These are phyloP conservation scores for Diadophis punctatus DNA, from an alignment of 2,113 vertebrate species.

Conservation along the genomic window DNA sequence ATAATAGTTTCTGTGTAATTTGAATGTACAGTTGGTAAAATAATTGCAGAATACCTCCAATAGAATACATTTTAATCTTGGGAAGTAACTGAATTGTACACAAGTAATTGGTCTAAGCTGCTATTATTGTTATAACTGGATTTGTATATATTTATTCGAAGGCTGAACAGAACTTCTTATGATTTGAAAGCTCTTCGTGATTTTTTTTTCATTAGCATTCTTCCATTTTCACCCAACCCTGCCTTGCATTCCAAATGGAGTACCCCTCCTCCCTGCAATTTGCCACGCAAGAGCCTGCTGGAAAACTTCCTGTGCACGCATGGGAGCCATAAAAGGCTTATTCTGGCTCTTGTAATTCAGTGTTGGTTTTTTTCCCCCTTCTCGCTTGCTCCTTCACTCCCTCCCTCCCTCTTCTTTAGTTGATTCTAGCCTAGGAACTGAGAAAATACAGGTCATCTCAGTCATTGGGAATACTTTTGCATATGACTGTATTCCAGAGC, in stretches of 20 bases:
- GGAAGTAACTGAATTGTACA: neutral
- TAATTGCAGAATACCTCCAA: neutral
- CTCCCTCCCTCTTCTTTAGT: neutral
- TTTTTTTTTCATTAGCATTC: neutral
- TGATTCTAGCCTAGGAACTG: constrained; percentile 8
- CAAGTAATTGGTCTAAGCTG: neutral
- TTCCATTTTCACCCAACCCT: neutral
- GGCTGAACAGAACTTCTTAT: rapidly evolving
- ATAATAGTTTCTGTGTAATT: neutral
- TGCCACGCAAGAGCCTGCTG: constrained; percentile 7
- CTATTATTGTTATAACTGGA: neutral
- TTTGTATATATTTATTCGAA: rapidly evolving
- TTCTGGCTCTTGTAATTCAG: neutral
- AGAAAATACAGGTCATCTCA: constrained; percentile 32
- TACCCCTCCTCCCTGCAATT: neutral
- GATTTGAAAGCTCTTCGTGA: rapidly evolving
- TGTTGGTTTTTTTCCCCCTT: neutral
- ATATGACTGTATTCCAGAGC: constrained; percentile 13
- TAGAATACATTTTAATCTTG: neutral
- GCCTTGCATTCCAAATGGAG: neutral
- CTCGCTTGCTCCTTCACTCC: neutral
- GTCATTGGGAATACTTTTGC: constrained; percentile 42
- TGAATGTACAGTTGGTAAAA: neutral
- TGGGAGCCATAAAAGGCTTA: constrained; percentile 59
- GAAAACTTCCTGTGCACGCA: constrained; percentile 40